Conservation (phyloP, 2,888 invertebrate genomes). For the Sphinx pinastri region DNA sequence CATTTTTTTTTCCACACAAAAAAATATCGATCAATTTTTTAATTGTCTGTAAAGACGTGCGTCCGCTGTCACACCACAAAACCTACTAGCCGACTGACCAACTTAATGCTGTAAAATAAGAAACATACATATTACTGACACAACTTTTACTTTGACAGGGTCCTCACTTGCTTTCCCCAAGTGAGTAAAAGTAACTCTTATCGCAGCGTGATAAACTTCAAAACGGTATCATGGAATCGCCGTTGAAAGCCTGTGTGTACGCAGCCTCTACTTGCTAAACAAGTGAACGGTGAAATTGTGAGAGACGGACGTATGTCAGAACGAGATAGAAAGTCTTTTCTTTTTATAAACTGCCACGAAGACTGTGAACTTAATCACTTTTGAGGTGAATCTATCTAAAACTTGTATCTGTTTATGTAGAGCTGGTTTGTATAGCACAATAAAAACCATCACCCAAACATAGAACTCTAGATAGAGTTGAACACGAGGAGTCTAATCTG, state of each 20-base stretch:
- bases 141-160: conserved; percentile 52
- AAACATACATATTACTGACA: conserved; percentile 78
- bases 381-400: not conserved
- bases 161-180: conserved; percentile 52
- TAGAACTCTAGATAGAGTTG: too few species aligned
- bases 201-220: not conserved
- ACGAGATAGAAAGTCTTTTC: conserved; percentile 66
- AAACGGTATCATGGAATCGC: conserved; percentile 30
- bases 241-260: conserved; percentile 33
- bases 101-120: conserved; percentile 81
- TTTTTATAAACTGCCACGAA: conserved; percentile 57
- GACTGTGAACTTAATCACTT: conserved; percentile 43
- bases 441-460: too few species aligned
- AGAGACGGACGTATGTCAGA: conserved; percentile 67
- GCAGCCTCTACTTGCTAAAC: conserved; percentile 73
- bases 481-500: too few species aligned
- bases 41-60: conserved; percentile 54
- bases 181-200: conserved; percentile 9
- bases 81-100: conserved; percentile 83
- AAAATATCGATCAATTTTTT: conserved; percentile 35
- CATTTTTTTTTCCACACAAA: conserved; percentile 59
- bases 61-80: conserved; percentile 55
- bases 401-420: not conserved
- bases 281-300: conserved; percentile 84
- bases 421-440: too few species aligned